These are phyloP conservation scores for Unio delphinus DNA, from an alignment of 2,888 invertebrate genomes.

Conservation along the genomic window DNA sequence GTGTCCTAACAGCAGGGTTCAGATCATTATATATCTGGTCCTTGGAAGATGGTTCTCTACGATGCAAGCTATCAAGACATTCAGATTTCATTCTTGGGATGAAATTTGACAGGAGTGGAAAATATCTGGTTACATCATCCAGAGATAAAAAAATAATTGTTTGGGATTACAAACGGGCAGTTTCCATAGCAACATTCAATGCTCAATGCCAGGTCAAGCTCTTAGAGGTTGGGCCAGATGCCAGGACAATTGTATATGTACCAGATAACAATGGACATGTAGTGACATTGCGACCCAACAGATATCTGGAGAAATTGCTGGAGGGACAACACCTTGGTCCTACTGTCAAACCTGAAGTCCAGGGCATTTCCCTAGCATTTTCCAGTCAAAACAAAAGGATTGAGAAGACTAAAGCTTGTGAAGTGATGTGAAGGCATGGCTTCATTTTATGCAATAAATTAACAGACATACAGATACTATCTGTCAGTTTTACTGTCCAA, in stretches of 20 bases:
- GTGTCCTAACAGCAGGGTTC: conserved; percentile 52
- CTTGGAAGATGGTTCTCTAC: conserved; percentile 36
- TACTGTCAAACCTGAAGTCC: conserved; percentile 30
- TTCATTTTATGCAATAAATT: too few relatives aligned
- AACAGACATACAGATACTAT: too few relatives aligned
- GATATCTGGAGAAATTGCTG: conserved; percentile 28
- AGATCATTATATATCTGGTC: conserved; percentile 56
- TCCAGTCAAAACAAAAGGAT: conserved; percentile 36
- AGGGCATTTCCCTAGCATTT: conserved; percentile 52
- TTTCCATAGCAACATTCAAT: conserved; percentile 46
- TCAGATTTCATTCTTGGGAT: conserved; percentile 47
- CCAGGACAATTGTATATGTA: conserved; percentile 39
- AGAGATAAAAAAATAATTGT: conserved; percentile 52
- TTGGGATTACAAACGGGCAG: conserved; percentile 45
- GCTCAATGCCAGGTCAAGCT: conserved; percentile 44
- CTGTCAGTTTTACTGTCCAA: too few relatives aligned
- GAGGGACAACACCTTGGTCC: conserved; percentile 20
- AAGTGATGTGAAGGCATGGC: too few relatives aligned
- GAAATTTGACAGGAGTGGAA: conserved; percentile 43
- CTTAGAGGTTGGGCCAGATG: conserved; percentile 38
- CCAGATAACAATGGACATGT: conserved; percentile 46
- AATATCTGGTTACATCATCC: conserved; percentile 46
- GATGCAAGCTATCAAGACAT: conserved; percentile 53
- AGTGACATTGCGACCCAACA: conserved; percentile 48
- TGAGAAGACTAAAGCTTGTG: too few relatives aligned